These are phyloP conservation scores for Troglohyphantes excavatus DNA, from an alignment of 2,888 invertebrate genomes.

Conservation along the genomic window DNA sequence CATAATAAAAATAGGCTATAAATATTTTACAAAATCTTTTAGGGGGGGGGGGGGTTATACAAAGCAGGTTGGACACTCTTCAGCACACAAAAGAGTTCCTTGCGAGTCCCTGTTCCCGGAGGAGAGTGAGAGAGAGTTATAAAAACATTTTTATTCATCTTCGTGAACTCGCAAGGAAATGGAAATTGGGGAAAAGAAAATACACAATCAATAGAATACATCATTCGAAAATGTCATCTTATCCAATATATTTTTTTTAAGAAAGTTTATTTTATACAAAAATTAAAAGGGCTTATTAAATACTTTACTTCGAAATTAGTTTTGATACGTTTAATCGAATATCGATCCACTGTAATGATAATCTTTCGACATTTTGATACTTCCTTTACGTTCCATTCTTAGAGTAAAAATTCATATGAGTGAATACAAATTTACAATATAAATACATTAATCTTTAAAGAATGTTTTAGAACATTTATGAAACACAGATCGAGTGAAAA, in stretches of 20 bases:
- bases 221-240: no score
- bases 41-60: conserved; percentile 56
- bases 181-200: no score
- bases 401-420: not conserved
- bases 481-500: not conserved
- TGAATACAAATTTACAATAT: not conserved
- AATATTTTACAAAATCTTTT: conserved; percentile 75
- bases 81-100: conserved; percentile 18
- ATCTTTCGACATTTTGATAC: not conserved
- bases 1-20: conserved; percentile 79
- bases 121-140: no score
- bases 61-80: conserved; percentile 56
- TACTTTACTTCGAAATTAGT: not conserved
- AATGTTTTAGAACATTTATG: not conserved
- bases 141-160: no score
- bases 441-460: not conserved
- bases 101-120: not conserved
- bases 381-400: not conserved
- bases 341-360: not conserved
- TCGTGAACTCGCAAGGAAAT: no score
- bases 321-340: not conserved
- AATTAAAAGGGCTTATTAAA: conserved; percentile 1
- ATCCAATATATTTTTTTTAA: not conserved
- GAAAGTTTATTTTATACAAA: not conserved
- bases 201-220: not conserved